Base-by-base conservation (phyloP, 2,797 vertebrate genomes). In the Eulemur coronatus region DNA sequence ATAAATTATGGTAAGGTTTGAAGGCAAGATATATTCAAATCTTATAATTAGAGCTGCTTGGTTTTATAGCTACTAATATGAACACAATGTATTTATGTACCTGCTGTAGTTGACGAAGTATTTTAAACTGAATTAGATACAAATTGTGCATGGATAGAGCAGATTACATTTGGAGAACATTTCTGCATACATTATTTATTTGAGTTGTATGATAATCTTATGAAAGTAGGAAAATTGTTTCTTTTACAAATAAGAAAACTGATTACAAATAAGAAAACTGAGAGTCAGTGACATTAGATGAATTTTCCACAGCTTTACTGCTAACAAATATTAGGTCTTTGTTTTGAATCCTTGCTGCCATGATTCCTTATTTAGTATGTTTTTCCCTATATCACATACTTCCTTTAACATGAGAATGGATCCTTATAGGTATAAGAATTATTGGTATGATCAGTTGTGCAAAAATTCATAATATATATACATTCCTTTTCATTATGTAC, bases 101-200 rank as follows among this genome's bases (percentile, higher is more conserved):
- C 38, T 90, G 17, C 61, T 76, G 22, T 9, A 35, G 41, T 73
- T 91, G 78, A n/a, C 5, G 52, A 94, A 90, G 20, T 63, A 85
- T 84, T 76, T 92, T 30, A 84, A 78, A 88, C 7, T 61, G n/a
- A 89, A 59, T 93, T 90, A 84, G 79, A 94, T 85, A 33, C 50
- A 90, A 95, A 55, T 30, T 65, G 12, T 75, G 14, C 4, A 50
- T 90, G 91, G 65, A 78, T 76, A 41, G 3, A 81, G 38, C 41
- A 72, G 7, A 67, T 91, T 55, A 61, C n/a, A 50, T 76, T 93
- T 84, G 79, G 3, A 87, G 35, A 85, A 61, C 22, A 81, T 46
- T 73, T 93, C 18, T 79, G 15, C 13, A 41, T 52, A 38, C 4
- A 24, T 87, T 84, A 72, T 79, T 94, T 82, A 87, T 67, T n/a